Evolutionary conservation across 2,888 invertebrate genomes (phyloP).

Genomic region (Barypeithes pellucidus): DNA sequence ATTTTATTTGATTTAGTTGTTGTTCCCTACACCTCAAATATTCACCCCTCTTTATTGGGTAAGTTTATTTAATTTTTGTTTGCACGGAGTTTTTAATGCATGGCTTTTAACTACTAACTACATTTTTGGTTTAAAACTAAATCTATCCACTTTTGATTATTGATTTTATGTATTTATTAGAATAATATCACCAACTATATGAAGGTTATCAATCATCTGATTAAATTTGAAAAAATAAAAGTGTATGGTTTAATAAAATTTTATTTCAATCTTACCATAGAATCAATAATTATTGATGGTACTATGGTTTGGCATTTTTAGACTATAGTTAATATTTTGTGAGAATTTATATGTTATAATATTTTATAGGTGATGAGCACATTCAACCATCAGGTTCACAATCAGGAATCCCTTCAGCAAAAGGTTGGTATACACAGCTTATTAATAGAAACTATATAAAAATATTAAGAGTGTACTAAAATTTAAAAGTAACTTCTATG

Average conservation of each 20-base stretch:
- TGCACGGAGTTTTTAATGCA: conserved; percentile 58
- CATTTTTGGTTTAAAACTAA: conserved; percentile 5
- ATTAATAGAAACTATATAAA: too few relatives aligned
- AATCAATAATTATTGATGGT: not conserved
- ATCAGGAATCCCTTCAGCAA: conserved; percentile 45
- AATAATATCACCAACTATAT: too few relatives aligned
- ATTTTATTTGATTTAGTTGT: conserved; percentile 34
- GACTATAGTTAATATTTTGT: not conserved
- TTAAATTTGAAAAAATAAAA: not conserved
- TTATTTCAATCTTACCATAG: not conserved
- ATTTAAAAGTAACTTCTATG: too few relatives aligned
- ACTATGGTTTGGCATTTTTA: not conserved
- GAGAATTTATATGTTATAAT: conserved; percentile 34
- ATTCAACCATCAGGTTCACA: conserved; percentile 48
- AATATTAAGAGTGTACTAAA: too few relatives aligned
- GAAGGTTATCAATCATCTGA: too few relatives aligned
- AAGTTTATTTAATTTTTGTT: conserved; percentile 58
- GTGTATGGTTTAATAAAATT: too few relatives aligned
- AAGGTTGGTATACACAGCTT: conserved; percentile 29
- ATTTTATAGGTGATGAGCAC: conserved; percentile 57
- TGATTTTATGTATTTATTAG: not conserved
- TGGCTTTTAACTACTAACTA: conserved; percentile 45
- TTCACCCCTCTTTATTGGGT: conserved; percentile 55
- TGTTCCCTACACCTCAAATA: conserved; percentile 31
- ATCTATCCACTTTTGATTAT: conserved; percentile 12